phyloP scores from a whole-genome alignment of 2,888 invertebrate species.

The Liposcelis brunnea region DNA sequence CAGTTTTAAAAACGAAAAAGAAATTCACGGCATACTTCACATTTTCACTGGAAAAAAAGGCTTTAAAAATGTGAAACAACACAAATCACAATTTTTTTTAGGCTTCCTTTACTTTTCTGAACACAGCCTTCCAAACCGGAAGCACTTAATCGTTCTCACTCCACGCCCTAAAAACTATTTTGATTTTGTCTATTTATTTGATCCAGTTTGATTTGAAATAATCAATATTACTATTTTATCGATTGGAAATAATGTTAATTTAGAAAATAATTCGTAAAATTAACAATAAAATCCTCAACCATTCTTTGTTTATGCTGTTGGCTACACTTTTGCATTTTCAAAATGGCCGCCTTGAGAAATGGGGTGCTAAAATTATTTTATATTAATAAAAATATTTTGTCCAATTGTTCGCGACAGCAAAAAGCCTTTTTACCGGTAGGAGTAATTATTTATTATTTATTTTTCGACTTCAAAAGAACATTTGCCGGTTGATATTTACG shows the following conservation, averaged over 20 bases:
- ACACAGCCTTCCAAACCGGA: constrained; percentile 7
- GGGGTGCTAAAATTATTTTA: neutral
- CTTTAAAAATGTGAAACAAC: neutral
- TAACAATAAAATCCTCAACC: no score
- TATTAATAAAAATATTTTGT: neutral
- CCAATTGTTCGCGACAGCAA: neutral
- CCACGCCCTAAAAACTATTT: constrained; percentile 3
- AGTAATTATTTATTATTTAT: no score
- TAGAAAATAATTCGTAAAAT: no score
- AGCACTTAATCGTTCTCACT: constrained; percentile 1
- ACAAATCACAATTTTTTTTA: constrained; percentile 1
- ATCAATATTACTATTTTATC: no score
- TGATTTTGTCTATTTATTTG: neutral
- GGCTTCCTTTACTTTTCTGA: neutral
- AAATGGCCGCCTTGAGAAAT: constrained; percentile 5
- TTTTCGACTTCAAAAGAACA: no score
- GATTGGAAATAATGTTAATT: no score
- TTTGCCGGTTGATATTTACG: no score
- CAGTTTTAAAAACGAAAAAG: neutral
- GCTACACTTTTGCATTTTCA: neutral
- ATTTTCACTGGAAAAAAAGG: neutral
- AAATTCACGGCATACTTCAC: neutral
- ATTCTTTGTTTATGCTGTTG: neutral
- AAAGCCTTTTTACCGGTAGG: no score
- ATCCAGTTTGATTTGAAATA: neutral